These are phyloP conservation scores for Tyrannus savana DNA, from an alignment of 2,113 vertebrate species.

Conservation along the genomic window DNA sequence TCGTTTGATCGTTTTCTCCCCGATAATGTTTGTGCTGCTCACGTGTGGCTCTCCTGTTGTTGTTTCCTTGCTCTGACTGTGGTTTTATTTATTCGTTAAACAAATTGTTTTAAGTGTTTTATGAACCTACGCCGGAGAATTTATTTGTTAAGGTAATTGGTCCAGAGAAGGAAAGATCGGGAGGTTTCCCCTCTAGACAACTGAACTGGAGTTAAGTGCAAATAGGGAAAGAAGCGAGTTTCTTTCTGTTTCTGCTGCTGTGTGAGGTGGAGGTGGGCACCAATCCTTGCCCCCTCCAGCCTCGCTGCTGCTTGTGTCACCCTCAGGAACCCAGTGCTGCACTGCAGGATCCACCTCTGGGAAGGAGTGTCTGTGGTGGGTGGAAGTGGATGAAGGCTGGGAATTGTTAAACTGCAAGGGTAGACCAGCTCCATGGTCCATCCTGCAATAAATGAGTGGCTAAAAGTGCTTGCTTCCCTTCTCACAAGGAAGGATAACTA, in stretches of 20 bases:
- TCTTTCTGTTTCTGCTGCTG: background rate
- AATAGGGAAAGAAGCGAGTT: background rate
- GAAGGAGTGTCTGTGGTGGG: background rate
- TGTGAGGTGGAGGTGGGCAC: background rate
- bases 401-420: background rate
- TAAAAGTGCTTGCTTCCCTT: background rate
- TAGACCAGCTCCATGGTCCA: background rate
- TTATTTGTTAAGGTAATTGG: slow-evolving; percentile 40
- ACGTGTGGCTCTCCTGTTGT: background rate
- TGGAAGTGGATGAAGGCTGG: background rate
- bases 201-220: background rate
- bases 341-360: background rate
- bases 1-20: slow-evolving; percentile 33
- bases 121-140: background rate
- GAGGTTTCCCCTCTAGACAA: background rate
- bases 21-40: background rate
- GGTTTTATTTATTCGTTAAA: slow-evolving; percentile 11
- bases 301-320: background rate
- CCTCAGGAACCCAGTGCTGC: fast-evolving
- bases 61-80: background rate
- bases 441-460: background rate
- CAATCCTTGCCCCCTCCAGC: background rate
- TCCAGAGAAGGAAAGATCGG: background rate
- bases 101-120: background rate
- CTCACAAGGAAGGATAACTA: background rate